Evolutionary conservation across 2,888 invertebrate genomes (phyloP).

Genomic region (Cataglyphis rosenhaueri): DNA sequence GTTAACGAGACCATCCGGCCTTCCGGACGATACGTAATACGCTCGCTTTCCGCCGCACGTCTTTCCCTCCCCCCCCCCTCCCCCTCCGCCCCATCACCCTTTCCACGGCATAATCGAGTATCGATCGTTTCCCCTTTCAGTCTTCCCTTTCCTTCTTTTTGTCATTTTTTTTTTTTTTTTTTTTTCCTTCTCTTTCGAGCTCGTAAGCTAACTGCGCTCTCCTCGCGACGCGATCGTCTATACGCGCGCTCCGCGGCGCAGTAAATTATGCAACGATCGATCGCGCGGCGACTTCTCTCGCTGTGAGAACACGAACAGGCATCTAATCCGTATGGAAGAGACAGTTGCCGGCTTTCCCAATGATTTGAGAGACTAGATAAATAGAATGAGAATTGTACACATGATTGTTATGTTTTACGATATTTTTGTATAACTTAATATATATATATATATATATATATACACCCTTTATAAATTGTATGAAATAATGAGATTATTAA

Average conservation of each 20-base stretch:
- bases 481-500: neutral
- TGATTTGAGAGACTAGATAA: conserved; percentile 5
- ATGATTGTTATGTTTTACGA: neutral
- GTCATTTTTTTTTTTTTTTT: conserved; percentile 4
- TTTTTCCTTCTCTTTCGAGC: conserved; percentile 22
- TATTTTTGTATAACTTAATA: neutral
- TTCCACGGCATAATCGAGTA: conserved; percentile 30
- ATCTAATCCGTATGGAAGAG: conserved; percentile 32
- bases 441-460: too few species aligned
- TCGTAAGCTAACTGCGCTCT: conserved; percentile 40
- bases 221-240: conserved; percentile 37
- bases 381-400: conserved; percentile 13
- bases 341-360: conserved; percentile 36
- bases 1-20: conserved; percentile 25
- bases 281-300: conserved; percentile 33
- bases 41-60: neutral
- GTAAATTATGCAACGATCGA: conserved; percentile 52
- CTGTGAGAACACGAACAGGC: conserved; percentile 27
- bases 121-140: conserved; percentile 21
- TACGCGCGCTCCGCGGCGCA: conserved; percentile 29
- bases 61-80: neutral
- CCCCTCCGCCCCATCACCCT: neutral
- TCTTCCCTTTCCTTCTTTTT: neutral
- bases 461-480: neutral
- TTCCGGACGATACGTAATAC: neutral